These are phyloP conservation scores for Aplysia californica DNA, from an alignment of 1,140 invertebrate species.

Conservation along the genomic window DNA sequence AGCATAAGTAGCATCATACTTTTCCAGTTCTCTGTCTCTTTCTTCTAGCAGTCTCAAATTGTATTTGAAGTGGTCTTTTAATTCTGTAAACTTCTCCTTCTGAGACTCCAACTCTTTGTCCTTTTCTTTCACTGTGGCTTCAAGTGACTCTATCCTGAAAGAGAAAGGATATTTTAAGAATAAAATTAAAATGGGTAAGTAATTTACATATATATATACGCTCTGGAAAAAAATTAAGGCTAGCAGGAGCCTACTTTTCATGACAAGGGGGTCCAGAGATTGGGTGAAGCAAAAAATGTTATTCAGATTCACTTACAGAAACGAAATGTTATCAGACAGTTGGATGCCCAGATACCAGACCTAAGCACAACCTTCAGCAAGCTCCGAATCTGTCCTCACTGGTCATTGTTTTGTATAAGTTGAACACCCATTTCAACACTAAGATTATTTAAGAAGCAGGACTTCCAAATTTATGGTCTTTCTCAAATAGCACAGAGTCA, in stretches of 20 bases:
- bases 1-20: constrained; percentile 63
- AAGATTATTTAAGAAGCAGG: too few relatives aligned
- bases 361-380: too few relatives aligned
- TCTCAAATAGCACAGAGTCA: too few relatives aligned
- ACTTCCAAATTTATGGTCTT: too few relatives aligned
- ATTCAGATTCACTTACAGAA: not conserved
- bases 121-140: constrained; percentile 52
- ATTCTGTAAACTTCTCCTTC: constrained; percentile 52
- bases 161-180: too few relatives aligned
- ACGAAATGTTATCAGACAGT: not conserved
- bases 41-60: constrained; percentile 64
- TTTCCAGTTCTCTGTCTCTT: constrained; percentile 63
- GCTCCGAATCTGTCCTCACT: too few relatives aligned
- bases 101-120: constrained; percentile 52
- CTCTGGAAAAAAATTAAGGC: not conserved
- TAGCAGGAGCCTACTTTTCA: not conserved
- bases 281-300: not conserved
- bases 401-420: too few relatives aligned
- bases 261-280: not conserved
- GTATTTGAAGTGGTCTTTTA: constrained; percentile 67
- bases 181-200: not conserved
- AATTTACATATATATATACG: not conserved
- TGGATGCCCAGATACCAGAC: too few relatives aligned
- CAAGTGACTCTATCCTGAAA: constrained; percentile 55
- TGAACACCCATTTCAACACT: too few relatives aligned